A percentile compares a stretch with the other conserved stretches of the same genome.
Conservation (phyloP, 1,140 invertebrate genomes). For the Thrips palmi region DNA sequence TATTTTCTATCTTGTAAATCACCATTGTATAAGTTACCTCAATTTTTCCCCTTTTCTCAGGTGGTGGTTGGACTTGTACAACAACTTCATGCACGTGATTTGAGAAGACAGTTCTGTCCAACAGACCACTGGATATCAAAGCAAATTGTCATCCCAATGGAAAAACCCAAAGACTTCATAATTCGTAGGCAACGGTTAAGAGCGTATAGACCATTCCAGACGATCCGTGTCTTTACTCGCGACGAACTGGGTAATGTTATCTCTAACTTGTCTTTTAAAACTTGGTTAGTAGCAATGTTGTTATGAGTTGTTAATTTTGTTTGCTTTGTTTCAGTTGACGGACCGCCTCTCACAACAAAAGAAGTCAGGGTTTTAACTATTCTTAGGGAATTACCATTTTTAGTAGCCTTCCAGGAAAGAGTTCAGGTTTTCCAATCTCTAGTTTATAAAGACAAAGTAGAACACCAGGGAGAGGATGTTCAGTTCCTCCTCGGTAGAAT, state of each 20-base stretch:
- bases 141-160: slow-evolving; percentile 33
- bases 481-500: slow-evolving; percentile 55
- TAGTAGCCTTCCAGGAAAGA: slow-evolving; percentile 75
- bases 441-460: slow-evolving; percentile 45
- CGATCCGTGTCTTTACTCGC: slow-evolving; percentile 34
- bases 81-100: slow-evolving; percentile 66
- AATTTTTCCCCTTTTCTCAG: slow-evolving; percentile 23
- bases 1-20: background rate
- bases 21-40: slow-evolving; percentile 1
- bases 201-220: slow-evolving; percentile 41
- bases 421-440: slow-evolving; percentile 71
- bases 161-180: slow-evolving; percentile 40
- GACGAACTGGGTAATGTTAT: slow-evolving; percentile 30
- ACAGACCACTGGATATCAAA: slow-evolving; percentile 57
- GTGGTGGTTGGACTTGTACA: slow-evolving; percentile 50
- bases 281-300: background rate
- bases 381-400: slow-evolving; percentile 81
- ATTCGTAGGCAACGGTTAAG: slow-evolving; percentile 26
- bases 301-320: background rate
- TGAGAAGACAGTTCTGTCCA: slow-evolving; percentile 55
- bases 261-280: background rate
- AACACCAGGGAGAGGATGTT: slow-evolving; percentile 48
- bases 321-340: slow-evolving; percentile 32
- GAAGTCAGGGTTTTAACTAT: slow-evolving; percentile 77
- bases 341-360: slow-evolving; percentile 69